A percentile compares a stretch with the other conserved stretches of the same genome.
Evolutionary conservation across 2,888 invertebrate genomes (phyloP).

Genomic region (Agrilus mali): DNA sequence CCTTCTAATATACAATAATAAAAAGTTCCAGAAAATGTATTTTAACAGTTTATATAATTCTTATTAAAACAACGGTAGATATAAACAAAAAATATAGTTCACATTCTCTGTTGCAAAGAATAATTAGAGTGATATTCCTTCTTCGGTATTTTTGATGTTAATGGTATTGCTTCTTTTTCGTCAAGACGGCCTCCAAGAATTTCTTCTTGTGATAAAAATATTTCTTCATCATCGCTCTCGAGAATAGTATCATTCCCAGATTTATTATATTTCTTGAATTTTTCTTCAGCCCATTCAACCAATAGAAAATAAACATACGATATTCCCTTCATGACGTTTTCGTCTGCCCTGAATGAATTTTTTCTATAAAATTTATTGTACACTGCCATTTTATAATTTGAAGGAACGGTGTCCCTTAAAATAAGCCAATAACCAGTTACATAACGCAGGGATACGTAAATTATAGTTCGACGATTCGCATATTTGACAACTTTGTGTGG

Average conservation of each 20-base stretch:
- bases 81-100: too few relatives aligned
- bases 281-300: slow-evolving; percentile 14
- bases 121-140: too few relatives aligned
- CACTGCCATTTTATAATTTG: slow-evolving; percentile 10
- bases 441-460: slow-evolving; percentile 17
- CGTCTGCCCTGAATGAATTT: slow-evolving; percentile 10
- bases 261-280: slow-evolving; percentile 13
- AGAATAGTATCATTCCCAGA: slow-evolving; percentile 14
- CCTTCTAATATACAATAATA: too few relatives aligned
- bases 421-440: slow-evolving; percentile 15
- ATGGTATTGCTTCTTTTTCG: slow-evolving; percentile 10
- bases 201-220: slow-evolving; percentile 16
- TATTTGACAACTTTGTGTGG: slow-evolving; percentile 13
- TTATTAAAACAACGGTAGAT: too few relatives aligned
- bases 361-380: slow-evolving; percentile 12
- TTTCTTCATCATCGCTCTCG: slow-evolving; percentile 18
- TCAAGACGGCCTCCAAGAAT: slow-evolving; percentile 9
- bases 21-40: too few relatives aligned
- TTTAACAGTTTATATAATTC: too few relatives aligned
- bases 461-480: slow-evolving; percentile 12
- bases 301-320: slow-evolving; percentile 13
- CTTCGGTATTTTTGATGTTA: neutral
- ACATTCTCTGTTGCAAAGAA: too few relatives aligned
- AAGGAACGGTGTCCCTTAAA: slow-evolving; percentile 17
- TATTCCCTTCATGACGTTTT: slow-evolving; percentile 3